A percentile compares a stretch with the other conserved stretches of the same genome.
Evolutionary conservation across 2,888 invertebrate genomes (phyloP).

Genomic region (Heliconius sara): DNA sequence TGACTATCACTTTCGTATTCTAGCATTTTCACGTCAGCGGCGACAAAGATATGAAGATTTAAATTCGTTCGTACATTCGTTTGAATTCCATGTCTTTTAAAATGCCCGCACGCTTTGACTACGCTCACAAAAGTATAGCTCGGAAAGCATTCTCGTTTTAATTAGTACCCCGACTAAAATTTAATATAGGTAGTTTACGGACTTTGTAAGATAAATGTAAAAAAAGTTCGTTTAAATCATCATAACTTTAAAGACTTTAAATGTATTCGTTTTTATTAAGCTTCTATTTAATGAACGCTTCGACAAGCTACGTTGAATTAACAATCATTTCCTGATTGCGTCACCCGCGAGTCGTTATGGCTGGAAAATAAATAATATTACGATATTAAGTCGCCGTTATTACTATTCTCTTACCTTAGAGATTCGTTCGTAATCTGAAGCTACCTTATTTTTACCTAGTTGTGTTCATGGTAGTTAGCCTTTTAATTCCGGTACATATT

Average conservation of each 20-base stretch:
- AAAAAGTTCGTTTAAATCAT: conserved; percentile 10
- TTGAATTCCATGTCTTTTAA: conserved; percentile 33
- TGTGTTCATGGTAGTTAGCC: conserved; percentile 26
- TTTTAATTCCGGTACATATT: neutral
- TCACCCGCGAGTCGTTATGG: conserved; percentile 12
- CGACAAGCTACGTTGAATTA: conserved; percentile 15
- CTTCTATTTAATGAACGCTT: conserved; percentile 21
- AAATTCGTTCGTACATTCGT: conserved; percentile 23
- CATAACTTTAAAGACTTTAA: neutral
- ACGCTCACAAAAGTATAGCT: conserved; percentile 31
- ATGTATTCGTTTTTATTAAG: conserved; percentile 15
- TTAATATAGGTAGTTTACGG: conserved; percentile 9
- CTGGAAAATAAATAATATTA: conserved; percentile 23
- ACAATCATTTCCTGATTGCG: conserved; percentile 22
- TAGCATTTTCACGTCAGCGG: conserved; percentile 12
- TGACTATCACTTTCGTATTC: conserved; percentile 20
- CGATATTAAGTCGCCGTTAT: conserved; percentile 44
- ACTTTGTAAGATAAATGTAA: conserved; percentile 3
- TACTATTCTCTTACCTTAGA: conserved; percentile 39
- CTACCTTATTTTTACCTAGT: conserved; percentile 1
- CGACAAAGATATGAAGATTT: conserved; percentile 31
- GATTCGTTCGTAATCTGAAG: conserved; percentile 30
- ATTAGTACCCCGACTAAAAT: conserved; percentile 26
- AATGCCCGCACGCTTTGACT: conserved; percentile 33
- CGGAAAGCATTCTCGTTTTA: conserved; percentile 38